phyloP scores from a whole-genome alignment of 2,797 vertebrate species.

The Lacerta viridis region DNA sequence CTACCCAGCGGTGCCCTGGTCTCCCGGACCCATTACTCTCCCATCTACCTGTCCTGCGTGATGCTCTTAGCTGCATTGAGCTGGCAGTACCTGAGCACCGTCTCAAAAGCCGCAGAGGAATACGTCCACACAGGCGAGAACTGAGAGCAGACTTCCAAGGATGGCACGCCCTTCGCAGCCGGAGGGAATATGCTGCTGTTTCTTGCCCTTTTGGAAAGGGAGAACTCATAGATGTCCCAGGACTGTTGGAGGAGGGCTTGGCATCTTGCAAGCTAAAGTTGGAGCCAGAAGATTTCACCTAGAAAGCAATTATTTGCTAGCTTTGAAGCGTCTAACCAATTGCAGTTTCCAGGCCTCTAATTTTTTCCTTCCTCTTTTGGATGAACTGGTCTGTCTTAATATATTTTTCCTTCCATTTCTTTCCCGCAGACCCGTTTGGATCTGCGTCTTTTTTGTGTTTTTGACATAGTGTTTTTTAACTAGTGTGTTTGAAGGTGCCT shows the following conservation, averaged over 20 bases:
- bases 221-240: not conserved
- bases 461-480: conserved; percentile 16
- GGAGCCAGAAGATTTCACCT: fast-evolving
- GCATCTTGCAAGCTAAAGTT: not conserved
- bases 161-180: fast-evolving
- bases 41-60: conserved; percentile 92
- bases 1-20: conserved; percentile 79
- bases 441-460: not conserved
- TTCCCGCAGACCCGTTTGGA: conserved; percentile 1
- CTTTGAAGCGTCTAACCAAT: not conserved
- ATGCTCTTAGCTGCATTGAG: conserved; percentile 94
- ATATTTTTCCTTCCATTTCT: not conserved
- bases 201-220: not conserved
- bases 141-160: conserved; percentile 44
- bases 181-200: not conserved
- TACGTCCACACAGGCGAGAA: conserved; percentile 85
- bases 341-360: not conserved
- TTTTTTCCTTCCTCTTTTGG: not conserved
- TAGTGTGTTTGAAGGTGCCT: not conserved
- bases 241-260: not conserved
- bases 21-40: conserved; percentile 88
- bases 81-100: conserved; percentile 94
- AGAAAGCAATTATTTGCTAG: not conserved
- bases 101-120: conserved; percentile 83
- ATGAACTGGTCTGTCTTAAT: conserved; percentile 13